Evolutionary conservation across 2,797 vertebrate genomes (phyloP).

Genomic region (Dicrostonyx torquatus): DNA sequence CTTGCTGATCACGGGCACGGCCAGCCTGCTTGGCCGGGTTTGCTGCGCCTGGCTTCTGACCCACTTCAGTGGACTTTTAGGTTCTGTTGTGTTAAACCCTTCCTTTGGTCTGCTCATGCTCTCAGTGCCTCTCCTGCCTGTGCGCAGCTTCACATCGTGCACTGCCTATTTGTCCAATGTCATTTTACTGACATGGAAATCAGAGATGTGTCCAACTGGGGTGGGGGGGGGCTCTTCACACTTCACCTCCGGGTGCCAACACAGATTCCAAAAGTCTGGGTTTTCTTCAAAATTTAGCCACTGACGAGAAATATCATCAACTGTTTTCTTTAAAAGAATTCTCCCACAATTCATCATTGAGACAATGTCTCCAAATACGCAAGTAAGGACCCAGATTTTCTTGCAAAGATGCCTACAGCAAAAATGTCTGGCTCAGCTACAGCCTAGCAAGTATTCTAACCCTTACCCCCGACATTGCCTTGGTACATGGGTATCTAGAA

Average conservation of each 20-base stretch:
- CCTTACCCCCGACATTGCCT: background rate
- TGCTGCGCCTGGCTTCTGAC: constrained; percentile 6
- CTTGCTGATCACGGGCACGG: background rate
- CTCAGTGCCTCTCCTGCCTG: background rate
- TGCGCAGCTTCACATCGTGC: background rate
- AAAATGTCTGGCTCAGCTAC: background rate
- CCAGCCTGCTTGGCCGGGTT: background rate
- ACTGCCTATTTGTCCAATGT: constrained; percentile 14
- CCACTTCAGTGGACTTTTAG: background rate
- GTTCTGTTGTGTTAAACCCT: background rate
- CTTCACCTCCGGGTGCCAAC: background rate
- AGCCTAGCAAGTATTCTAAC: background rate
- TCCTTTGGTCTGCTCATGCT: background rate
- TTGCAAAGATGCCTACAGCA: background rate
- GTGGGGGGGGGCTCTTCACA: background rate
- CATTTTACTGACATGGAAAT: background rate
- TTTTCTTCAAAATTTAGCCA: constrained; percentile 46
- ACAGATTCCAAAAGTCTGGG: constrained; percentile 36
- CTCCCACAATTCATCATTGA: constrained; percentile 38
- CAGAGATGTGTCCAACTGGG: background rate
- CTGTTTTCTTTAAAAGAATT: constrained; percentile 60
- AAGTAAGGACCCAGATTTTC: constrained; percentile 40
- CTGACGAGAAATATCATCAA: background rate
- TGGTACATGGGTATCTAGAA: background rate
- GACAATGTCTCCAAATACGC: constrained; percentile 25